Conservation (phyloP, 2,113 vertebrate species). For the Xenopus tropicalis region UCB_Xtro_10.0 CM004445.2:62335001-62335500, state of each 20-base stretch:
- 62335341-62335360: neutral
- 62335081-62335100: constrained; percentile 66
- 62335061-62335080: constrained; percentile 64
- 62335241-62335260: constrained; percentile 63
- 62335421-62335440: neutral
- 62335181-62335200: constrained; percentile 68
- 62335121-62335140: constrained; percentile 64
- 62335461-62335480: no score
- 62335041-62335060: constrained; percentile 61
- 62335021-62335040: constrained; percentile 66
- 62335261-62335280: constrained; percentile 62
- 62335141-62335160: constrained; percentile 74
- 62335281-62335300: constrained; percentile 59
- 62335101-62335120: constrained; percentile 60
- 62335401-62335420: neutral
- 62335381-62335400: neutral
- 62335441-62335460: no score
- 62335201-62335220: constrained; percentile 71
- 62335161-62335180: constrained; percentile 63
- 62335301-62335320: constrained; percentile 30
- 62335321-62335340: constrained; percentile 47
- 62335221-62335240: constrained; percentile 69
- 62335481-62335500: no score
- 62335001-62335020: constrained; percentile 68
- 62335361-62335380: constrained; percentile 1